Evolutionary conservation across 2,888 invertebrate genomes (phyloP).

Genomic region (Piscicola geometra): DNA sequence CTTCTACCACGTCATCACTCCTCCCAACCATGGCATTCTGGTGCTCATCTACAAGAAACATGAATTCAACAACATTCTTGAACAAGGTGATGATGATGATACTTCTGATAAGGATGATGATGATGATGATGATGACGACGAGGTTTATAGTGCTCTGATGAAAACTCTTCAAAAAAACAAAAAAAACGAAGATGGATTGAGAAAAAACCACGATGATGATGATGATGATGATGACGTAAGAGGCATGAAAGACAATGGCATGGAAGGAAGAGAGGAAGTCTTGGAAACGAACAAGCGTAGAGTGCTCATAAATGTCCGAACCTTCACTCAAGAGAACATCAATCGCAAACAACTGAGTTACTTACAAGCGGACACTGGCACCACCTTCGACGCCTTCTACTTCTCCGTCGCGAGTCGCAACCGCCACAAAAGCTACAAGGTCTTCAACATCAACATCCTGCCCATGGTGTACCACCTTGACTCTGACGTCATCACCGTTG

Average conservation of each 20-base stretch:
- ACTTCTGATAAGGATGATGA: not conserved
- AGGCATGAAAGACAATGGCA: no score
- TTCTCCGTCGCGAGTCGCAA: not conserved
- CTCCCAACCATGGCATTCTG: not conserved
- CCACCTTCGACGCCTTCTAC: not conserved
- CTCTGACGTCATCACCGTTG: not conserved
- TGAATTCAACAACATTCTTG: no score
- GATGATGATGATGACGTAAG: no score
- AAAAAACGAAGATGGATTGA: not conserved
- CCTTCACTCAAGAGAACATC: not conserved
- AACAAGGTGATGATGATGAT: no score
- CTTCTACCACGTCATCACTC: not conserved
- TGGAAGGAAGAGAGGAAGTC: not conserved
- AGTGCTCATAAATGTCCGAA: not conserved
- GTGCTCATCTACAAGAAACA: no score
- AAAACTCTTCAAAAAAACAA: no score
- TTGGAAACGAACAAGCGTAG: not conserved
- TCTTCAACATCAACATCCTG: not conserved
- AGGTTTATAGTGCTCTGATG: no score
- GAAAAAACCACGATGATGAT: not conserved
- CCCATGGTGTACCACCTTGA: not conserved
- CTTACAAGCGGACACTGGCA: not conserved
- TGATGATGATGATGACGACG: not conserved
- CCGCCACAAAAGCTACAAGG: not conserved
- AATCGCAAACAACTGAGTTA: not conserved